Evolutionary conservation across 2,888 invertebrate genomes (phyloP), one percentile per base, ranked within the genome.

Genomic region (Eudasyphora cyanicolor): DNA sequence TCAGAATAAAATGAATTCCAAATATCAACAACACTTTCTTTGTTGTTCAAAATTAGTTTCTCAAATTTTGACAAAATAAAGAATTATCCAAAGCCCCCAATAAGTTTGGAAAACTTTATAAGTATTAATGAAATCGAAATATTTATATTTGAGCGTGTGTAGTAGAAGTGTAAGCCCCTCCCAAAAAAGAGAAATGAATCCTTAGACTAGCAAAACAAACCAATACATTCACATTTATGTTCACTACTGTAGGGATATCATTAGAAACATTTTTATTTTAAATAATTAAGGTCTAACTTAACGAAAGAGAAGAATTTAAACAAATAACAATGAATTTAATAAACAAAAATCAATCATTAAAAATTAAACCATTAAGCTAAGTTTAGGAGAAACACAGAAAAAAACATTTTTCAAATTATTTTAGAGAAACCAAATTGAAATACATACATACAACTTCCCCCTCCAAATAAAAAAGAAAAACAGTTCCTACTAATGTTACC

Each of bases 271-370:
- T n/a, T n/a, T n/a, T n/a, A n/a, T n/a, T n/a, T n/a, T n/a, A n/a
- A n/a, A n/a, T n/a, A n/a, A n/a, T n/a, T 57, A 57, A 57, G 57
- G n/a, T n/a, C n/a, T 7, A 54, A 21, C 21, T 27, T 69, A 69
- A 73, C 19, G 19, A 38, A 64, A 35, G 10, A 54, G 35, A 71
- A 60, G 57, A 73, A 73, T 73, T 73, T 60, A 73, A 35, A n/a
- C 38, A 49, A 64, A 38, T 35, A 71, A 21, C 51, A 82, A 81
- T 67, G 73, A 78, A 85, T 79, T 70, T 84, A 82, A 75, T 77
- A n/a, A n/a, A 83, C 73, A 69, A 32, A 38, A 45, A 71, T 60
- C 17, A 81, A 64, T 29, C 19, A 64, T 42, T 51, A 57, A 73
- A 42, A 0, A 10, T 19, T 17, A 70, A 32, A 32, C 62, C 51